A percentile compares a stretch with the other conserved stretches of the same genome.
These are phyloP conservation scores for Apis mellifera DNA, from an alignment of 1,140 invertebrate species.

Conservation along the genomic window DNA sequence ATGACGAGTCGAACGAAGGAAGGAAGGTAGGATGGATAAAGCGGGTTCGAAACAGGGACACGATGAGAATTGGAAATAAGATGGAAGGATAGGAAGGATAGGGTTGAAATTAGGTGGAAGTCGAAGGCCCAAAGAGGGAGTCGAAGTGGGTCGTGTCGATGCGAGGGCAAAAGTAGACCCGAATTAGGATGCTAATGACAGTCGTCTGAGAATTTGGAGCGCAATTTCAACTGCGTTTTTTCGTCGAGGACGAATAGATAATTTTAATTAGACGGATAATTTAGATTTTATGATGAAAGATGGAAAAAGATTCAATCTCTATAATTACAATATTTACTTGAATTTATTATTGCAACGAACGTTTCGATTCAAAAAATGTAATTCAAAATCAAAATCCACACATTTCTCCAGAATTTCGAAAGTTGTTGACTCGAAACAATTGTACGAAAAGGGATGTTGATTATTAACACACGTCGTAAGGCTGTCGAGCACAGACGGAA, in stretches of 20 bases:
- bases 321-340: too few species aligned
- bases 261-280: too few species aligned
- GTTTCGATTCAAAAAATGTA: neutral
- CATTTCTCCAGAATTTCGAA: neutral
- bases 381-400: neutral
- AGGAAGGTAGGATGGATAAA: neutral
- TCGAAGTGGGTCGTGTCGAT: slow-evolving; percentile 8
- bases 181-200: slow-evolving; percentile 8
- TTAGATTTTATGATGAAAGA: too few species aligned
- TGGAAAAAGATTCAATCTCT: too few species aligned
- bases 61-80: slow-evolving; percentile 12
- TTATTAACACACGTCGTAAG: neutral
- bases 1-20: neutral
- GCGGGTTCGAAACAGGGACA: slow-evolving; percentile 1
- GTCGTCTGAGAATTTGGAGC: neutral
- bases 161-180: neutral
- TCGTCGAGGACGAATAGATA: too few species aligned
- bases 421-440: neutral
- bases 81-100: slow-evolving; percentile 10
- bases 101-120: neutral
- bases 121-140: neutral
- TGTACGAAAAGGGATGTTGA: neutral
- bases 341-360: too few species aligned
- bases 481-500: neutral
- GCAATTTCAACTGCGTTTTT: neutral